Evolutionary conservation across 2,113 vertebrate species (phyloP).

Genomic region (Melanerpes aurifrons): DNA sequence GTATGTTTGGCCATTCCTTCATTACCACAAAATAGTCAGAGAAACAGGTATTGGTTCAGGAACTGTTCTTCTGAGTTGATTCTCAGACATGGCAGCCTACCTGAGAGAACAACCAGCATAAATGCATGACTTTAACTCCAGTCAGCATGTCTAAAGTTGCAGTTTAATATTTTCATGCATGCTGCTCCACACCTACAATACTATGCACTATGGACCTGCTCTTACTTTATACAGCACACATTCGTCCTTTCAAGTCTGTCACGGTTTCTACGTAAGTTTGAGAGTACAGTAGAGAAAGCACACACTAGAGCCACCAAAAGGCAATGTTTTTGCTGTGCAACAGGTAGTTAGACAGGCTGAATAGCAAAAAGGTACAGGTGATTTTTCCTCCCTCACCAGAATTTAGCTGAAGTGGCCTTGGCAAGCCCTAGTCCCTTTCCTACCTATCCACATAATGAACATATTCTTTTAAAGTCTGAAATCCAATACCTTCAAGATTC

Average conservation of each 20-base stretch:
- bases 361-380: not conserved
- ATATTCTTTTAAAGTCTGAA: not conserved
- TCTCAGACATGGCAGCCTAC: not conserved
- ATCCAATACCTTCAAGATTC: not conserved
- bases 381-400: not conserved
- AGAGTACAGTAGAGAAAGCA: not conserved
- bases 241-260: not conserved
- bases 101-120: not conserved
- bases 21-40: not conserved
- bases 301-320: not conserved
- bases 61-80: not conserved
- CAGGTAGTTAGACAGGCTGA: not conserved
- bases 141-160: not conserved
- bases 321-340: not conserved
- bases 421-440: not conserved
- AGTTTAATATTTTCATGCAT: not conserved
- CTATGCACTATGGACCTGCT: not conserved
- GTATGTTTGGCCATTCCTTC: not conserved
- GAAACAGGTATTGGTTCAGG: not conserved
- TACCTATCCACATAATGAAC: not conserved
- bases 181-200: not conserved
- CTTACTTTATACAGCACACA: not conserved
- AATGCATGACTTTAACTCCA: not conserved
- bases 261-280: not conserved
- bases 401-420: not conserved